Evolutionary conservation across 2,113 vertebrate species (phyloP).

Genomic region (Vulpes lagopus): DNA sequence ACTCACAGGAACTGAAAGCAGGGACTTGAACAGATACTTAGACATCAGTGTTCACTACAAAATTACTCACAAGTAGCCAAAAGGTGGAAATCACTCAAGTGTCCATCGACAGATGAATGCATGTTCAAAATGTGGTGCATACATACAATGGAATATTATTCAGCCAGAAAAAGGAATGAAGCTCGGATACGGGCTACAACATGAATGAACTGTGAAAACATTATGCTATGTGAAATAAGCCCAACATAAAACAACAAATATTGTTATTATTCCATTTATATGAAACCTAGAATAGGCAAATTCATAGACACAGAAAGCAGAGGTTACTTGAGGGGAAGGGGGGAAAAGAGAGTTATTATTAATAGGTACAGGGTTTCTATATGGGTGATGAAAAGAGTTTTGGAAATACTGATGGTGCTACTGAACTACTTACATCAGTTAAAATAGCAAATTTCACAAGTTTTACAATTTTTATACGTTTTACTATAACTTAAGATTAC

Average conservation of each 20-base stretch:
- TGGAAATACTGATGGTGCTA: background rate
- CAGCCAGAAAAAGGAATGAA: background rate
- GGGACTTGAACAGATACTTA: background rate
- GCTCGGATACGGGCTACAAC: background rate
- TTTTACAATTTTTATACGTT: background rate
- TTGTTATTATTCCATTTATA: background rate
- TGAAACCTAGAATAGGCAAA: background rate
- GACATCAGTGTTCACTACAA: background rate
- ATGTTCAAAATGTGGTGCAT: background rate
- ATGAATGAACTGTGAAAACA: background rate
- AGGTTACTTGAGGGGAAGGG: background rate
- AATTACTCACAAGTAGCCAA: background rate
- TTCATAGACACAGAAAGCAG: background rate
- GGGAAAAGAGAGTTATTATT: background rate
- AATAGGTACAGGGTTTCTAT: background rate
- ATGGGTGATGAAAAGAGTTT: background rate
- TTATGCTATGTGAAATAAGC: background rate
- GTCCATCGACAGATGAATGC: background rate
- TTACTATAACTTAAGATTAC: background rate
- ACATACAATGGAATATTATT: background rate
- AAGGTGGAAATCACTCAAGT: background rate
- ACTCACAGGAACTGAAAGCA: background rate
- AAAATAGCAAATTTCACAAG: background rate
- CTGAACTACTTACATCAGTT: background rate
- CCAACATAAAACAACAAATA: background rate